Evolutionary conservation across 2,797 vertebrate species (phyloP), one percentile per base, ranked within the genome.

Genomic region (Chiloscyllium punctatum): DNA sequence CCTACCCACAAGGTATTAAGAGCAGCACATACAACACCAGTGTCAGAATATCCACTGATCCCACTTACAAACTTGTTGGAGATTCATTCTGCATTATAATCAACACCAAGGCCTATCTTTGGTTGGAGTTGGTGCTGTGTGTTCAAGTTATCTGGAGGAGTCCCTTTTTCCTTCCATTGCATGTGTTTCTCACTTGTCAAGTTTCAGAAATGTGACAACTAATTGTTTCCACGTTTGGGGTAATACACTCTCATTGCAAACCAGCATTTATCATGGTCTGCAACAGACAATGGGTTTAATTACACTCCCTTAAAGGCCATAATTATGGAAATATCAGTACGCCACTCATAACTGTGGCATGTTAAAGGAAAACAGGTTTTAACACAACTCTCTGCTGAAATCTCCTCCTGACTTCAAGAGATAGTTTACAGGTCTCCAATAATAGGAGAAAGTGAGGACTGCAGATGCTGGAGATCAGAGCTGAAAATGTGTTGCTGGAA

Each of bases 291-390:
- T 51, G 48, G 18, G 37, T 72, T 72, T 71, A 69, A 72, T 48
- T 94, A 42, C 37, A 94, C 30, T 94, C 68, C 42, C 69, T 69
- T 42, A 2, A 30, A 69, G 37, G 42, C n/a, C 92, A 94, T 53
- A 53, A 94, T 94, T 94, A 74, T 53, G 71, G 94, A 94, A 94
- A 72, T 72, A 74, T 90, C 42, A 74, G 69, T 69, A 71, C 15
- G 16, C 18, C 48, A 94, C 42, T 74, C 94, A 94, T 94, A 53
- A 27, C 42, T 94, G 27, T 51, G 69, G 94, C 27, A 74, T 53
- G 69, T 74, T 94, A 94, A 94, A 33, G 30, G 94, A 69, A 94
- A 94, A 74, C 94, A 94, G 94, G 94, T 94, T 94, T 51, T 33
- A 53, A 74, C 42, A 94, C 48, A 94, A 51, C 5, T 74, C 71